Evolutionary conservation across 2,113 vertebrate genomes (phyloP), one percentile per base, ranked within the genome.

Genomic region (Rutilus rutilus): DNA sequence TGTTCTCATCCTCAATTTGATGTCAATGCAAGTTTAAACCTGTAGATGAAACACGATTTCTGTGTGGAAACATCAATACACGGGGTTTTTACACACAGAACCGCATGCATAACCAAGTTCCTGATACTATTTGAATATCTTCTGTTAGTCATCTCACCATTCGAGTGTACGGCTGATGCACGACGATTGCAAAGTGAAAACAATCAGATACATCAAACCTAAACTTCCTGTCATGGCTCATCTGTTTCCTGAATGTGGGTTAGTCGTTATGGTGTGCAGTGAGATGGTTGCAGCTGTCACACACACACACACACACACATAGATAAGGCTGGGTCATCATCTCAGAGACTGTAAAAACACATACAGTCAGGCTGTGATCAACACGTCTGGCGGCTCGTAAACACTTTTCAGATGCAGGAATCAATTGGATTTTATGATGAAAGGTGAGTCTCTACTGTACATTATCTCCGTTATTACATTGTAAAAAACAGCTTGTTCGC

Each of bases 251-350:
- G 83, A 15, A 1, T 77, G 59, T 36, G 71, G 54, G 39, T 76
- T 11, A 12, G 4, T 8, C 9, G 36, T 79, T n/a, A 6, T 59
- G 25, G 19, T 15, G 23, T 62, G 78, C n/a, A 47, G 78, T 6
- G n/a, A 64, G 59, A n/a, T 6, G 7, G n/a, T 6, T 10, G 39
- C 36, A 14, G 57, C 54, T 21, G 33, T 23, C 17, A 59, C 54
- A 84, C 82, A 84, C 54, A 84, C 33, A 84, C 54, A 84, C 33
- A 84, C 30, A 80, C 39, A 30, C 12, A 82, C 5, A 47, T 21
- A 6, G 9, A 14, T 42, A 50, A 19, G 23, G 10, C 36, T 47
- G 33, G 23, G 25, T 42, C 12, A 11, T n/a, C 33, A 25, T 7
- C 21, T 25, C 21, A 45, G 21, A 74, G 0, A 45, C 36, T 23